These are phyloP conservation scores for Tragelaphus buxtoni DNA, from an alignment of 2,113 vertebrate genomes.

Conservation along the genomic window DNA sequence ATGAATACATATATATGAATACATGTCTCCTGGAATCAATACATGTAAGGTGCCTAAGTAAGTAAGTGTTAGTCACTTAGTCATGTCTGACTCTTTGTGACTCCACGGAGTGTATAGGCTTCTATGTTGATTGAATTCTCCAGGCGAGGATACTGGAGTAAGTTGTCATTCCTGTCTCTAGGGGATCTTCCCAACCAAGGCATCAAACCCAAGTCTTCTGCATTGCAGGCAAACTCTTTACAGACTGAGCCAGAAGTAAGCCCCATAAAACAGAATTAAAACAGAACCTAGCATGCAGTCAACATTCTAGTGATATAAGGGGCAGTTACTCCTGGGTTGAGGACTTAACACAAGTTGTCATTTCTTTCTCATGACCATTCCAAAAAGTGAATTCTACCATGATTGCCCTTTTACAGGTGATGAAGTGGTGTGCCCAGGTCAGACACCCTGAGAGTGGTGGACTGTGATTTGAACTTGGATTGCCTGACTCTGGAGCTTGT, in stretches of 20 bases:
- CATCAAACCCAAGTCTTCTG: neutral
- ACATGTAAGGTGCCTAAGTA: neutral
- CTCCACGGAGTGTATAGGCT: neutral
- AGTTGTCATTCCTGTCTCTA: neutral
- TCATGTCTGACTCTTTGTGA: neutral
- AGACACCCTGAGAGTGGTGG: slow-evolving; percentile 82
- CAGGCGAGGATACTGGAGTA: neutral
- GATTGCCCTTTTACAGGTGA: slow-evolving; percentile 71
- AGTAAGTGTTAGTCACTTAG: neutral
- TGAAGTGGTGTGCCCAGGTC: slow-evolving; percentile 82
- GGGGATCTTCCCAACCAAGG: neutral
- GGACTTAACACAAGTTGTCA: neutral
- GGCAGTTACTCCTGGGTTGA: neutral
- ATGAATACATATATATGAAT: neutral
- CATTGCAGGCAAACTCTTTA: neutral
- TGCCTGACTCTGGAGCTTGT: neutral
- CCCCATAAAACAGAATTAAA: neutral
- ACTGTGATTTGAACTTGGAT: slow-evolving; percentile 83
- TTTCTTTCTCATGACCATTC: neutral
- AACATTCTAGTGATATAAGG: neutral
- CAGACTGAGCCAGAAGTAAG: neutral
- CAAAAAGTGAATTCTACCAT: neutral
- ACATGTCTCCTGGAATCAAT: neutral
- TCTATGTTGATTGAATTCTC: neutral
- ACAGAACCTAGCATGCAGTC: neutral